Base-by-base conservation (phyloP, 2,797 vertebrate species). In the Eulemur albifrons region DNA sequence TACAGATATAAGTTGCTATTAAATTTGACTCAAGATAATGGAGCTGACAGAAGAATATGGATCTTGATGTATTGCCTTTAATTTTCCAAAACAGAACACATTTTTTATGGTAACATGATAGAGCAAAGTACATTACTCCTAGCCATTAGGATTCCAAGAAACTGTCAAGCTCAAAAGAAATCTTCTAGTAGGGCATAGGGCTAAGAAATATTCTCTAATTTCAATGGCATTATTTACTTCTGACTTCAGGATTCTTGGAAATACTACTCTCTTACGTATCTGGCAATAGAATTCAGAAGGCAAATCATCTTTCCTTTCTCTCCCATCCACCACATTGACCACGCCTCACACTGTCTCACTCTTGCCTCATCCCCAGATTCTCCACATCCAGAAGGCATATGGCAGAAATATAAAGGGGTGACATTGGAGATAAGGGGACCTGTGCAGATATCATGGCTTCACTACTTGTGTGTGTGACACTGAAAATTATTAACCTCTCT, bases 101-200 rank as follows among this genome's bases (percentile, higher is more conserved):
- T 82, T 82, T 93, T 95, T 96, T 93, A 92, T 69, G 54, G 70
- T 63, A 94, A 93, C 59, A 81, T 91, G 54, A 96, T 35, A 93
- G 83, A 93, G 83, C 69, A 97, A 86, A 96, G 82, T 63, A 80
- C 75, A 94, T 95, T 94, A 96, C 75, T 13, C 54, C 21, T 30
- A 96, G 43, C 52, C 48, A 89, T 70, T 86, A 91, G 75, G 96
- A 98, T 93, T 97, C 96, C 93, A 97, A 97, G 91, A 95, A 97
- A 83, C 65, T 85, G 77, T 94, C 96, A 96, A 30, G 63, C 32
- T 88, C 27, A 72, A 90, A 97, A 96, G 69, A 97, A 96, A 96
- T 85, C 21, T 82, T 88, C 63, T 45, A 18, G 9, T 23, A 90
- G 43, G 63, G 23, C 32, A 83, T 7, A 97, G 4, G 30, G 14